Conservation (phyloP, 2,797 vertebrate genomes). For the Myotis findleyi region DNA sequence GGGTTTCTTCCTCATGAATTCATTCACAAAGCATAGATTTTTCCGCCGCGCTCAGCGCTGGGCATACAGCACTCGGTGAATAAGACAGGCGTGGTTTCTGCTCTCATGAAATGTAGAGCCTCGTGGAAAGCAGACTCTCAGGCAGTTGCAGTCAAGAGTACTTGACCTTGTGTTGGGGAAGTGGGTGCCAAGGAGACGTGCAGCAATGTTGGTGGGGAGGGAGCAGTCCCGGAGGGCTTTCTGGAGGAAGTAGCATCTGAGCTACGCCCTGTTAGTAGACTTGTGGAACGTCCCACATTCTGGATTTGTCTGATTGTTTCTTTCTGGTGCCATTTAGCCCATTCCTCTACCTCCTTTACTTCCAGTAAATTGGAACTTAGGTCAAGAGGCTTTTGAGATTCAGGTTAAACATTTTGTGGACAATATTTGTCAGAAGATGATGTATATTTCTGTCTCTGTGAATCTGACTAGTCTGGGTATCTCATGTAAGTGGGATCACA, state of each 20-base stretch:
- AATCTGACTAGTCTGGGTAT: background rate
- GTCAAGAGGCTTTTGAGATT: background rate
- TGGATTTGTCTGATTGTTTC: background rate
- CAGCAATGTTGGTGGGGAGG: background rate
- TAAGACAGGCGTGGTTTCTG: background rate
- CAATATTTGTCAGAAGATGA: background rate
- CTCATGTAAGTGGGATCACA: background rate
- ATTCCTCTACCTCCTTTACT: background rate
- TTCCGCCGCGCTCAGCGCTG: background rate
- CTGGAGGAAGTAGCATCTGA: background rate
- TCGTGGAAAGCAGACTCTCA: background rate
- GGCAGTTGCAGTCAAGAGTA: background rate
- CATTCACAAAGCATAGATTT: background rate
- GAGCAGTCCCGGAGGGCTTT: background rate
- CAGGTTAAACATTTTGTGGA: background rate
- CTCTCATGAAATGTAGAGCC: background rate
- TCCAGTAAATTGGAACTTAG: background rate
- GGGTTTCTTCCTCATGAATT: background rate
- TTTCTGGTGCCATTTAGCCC: background rate
- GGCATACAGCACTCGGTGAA: background rate
- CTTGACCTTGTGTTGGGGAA: background rate
- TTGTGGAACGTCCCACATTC: background rate
- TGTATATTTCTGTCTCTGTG: background rate
- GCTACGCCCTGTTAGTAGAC: background rate
- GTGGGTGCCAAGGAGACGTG: background rate